phyloP scores from a whole-genome alignment of 2,888 invertebrate genomes.

The Phengaris arion region DNA sequence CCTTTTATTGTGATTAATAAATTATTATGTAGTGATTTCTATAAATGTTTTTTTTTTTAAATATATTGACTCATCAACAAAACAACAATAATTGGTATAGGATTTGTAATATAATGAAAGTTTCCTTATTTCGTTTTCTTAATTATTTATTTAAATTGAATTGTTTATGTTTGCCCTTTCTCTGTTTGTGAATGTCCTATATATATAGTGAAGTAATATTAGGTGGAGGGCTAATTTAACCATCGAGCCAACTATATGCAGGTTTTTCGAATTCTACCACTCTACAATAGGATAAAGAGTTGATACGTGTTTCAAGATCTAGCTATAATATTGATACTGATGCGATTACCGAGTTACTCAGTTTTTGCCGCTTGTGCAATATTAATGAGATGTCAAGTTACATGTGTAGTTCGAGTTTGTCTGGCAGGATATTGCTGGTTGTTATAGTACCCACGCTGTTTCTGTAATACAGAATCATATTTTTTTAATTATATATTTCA shows the following conservation, averaged over 20 bases:
- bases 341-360: neutral
- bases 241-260: neutral
- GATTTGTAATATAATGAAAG: too few relatives aligned
- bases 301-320: conserved; percentile 1
- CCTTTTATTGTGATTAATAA: neutral
- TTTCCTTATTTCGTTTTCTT: too few relatives aligned
- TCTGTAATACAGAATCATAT: neutral
- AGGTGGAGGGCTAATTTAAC: too few relatives aligned
- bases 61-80: too few relatives aligned
- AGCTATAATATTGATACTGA: neutral
- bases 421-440: neutral
- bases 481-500: too few relatives aligned
- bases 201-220: too few relatives aligned
- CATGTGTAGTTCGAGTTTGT: conserved; percentile 15
- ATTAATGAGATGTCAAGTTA: conserved; percentile 24
- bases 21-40: neutral
- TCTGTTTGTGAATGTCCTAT: too few relatives aligned
- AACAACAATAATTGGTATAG: too few relatives aligned
- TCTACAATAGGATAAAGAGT: neutral
- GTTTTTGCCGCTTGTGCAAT: conserved; percentile 17
- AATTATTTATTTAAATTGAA: too few relatives aligned
- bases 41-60: too few relatives aligned
- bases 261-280: neutral
- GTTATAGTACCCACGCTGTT: neutral
- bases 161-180: too few relatives aligned